Evolutionary conservation across 2,113 vertebrate genomes (phyloP).

Genomic region (Catharus bicknelli): DNA sequence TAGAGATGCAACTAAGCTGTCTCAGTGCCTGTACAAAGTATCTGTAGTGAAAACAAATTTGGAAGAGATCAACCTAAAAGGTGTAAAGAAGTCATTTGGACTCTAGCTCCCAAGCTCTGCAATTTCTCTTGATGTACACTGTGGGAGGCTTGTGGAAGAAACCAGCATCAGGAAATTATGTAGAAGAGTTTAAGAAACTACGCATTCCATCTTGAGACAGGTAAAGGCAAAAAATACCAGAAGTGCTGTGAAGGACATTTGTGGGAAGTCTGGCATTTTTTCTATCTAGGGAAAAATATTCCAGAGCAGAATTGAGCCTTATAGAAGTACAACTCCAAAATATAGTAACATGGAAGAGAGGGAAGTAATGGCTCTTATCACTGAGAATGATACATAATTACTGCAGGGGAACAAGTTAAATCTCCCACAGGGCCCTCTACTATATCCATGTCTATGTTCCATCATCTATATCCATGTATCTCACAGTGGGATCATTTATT

Average conservation of each 20-base stretch:
- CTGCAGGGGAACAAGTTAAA: background rate
- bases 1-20: background rate
- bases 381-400: background rate
- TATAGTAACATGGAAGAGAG: background rate
- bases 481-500: background rate
- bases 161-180: background rate
- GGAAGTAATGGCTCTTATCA: background rate
- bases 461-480: background rate
- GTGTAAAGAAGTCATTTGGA: background rate
- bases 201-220: background rate
- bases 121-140: background rate
- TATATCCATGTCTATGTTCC: background rate
- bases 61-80: background rate
- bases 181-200: background rate
- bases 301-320: background rate
- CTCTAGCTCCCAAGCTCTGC: background rate
- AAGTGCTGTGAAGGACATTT: background rate
- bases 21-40: background rate
- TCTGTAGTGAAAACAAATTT: background rate
- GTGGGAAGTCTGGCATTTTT: background rate
- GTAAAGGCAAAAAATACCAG: background rate
- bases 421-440: background rate
- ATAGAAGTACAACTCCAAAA: background rate
- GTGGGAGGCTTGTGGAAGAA: background rate
- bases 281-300: background rate